Conservation (phyloP, 1,140 invertebrate genomes). For the Tetragnatha versicolor region DNA sequence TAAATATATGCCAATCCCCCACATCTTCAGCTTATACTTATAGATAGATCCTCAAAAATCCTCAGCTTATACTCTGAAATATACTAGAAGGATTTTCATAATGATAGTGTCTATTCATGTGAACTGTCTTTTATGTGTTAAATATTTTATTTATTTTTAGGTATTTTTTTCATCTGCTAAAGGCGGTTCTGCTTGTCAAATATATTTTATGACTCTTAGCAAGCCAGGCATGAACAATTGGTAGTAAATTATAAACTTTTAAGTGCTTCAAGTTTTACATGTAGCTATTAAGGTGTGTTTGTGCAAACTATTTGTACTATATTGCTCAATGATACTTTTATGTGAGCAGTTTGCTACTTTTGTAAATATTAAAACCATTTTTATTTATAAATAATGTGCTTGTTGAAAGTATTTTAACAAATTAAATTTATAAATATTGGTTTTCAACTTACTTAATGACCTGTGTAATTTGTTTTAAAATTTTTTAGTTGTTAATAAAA, state of each 20-base stretch:
- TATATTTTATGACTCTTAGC: slow-evolving; percentile 99
- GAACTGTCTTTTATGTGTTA: not conserved
- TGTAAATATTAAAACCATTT: slow-evolving; percentile 55
- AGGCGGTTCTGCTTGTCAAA: slow-evolving; percentile 98
- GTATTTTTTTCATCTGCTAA: slow-evolving; percentile 99
- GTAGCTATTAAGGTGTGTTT: slow-evolving; percentile 47
- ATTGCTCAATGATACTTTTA: slow-evolving; percentile 50
- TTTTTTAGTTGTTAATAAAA: slow-evolving; percentile 53
- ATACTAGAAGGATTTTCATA: no score
- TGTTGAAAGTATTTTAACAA: slow-evolving; percentile 56
- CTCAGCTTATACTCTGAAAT: no score
- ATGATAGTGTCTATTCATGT: no score
- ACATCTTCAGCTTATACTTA: no score
- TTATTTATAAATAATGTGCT: slow-evolving; percentile 54
- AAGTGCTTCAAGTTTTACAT: slow-evolving; percentile 53
- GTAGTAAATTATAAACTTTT: slow-evolving; percentile 67
- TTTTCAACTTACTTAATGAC: slow-evolving; percentile 40
- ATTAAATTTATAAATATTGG: slow-evolving; percentile 53
- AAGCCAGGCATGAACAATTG: slow-evolving; percentile 99
- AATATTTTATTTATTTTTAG: slow-evolving; percentile 65
- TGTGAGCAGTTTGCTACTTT: slow-evolving; percentile 55
- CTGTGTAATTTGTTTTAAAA: slow-evolving; percentile 30
- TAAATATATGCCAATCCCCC: not conserved
- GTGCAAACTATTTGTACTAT: slow-evolving; percentile 50
- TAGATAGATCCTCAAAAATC: no score